These are phyloP conservation scores for Akabosia matsudoensis DNA, from an alignment of 1,140 invertebrate species.

Conservation along the genomic window DNA sequence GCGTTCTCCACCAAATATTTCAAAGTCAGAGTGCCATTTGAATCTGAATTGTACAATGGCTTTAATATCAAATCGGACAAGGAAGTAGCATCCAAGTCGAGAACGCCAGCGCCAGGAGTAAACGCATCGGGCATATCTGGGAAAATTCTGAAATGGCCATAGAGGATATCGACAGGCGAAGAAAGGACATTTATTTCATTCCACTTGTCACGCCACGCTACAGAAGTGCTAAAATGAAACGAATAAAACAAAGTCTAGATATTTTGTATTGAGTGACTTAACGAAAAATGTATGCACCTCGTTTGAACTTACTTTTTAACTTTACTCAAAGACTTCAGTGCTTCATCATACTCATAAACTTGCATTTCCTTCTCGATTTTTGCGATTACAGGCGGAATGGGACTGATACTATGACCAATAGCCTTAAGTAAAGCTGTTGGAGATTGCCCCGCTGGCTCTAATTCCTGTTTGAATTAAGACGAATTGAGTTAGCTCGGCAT, in stretches of 20 bases:
- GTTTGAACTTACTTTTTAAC: conserved; percentile 42
- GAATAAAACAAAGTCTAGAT: conserved; percentile 1
- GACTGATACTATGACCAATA: conserved; percentile 29
- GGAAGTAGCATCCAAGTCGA: conserved; percentile 36
- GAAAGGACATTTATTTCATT: conserved; percentile 42
- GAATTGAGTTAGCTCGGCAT: no score
- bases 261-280: neutral
- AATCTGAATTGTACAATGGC: conserved; percentile 40
- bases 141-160: conserved; percentile 46
- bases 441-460: no score
- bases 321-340: conserved; percentile 41
- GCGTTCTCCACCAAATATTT: conserved; percentile 38
- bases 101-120: conserved; percentile 28
- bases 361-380: conserved; percentile 41
- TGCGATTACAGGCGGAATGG: conserved; percentile 34
- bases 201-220: conserved; percentile 42
- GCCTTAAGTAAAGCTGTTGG: conserved; percentile 29
- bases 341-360: conserved; percentile 43
- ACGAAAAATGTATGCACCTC: no score
- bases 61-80: conserved; percentile 44
- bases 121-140: conserved; percentile 46
- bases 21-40: conserved; percentile 39
- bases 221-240: conserved; percentile 25
- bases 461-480: no score
- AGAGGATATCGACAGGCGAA: conserved; percentile 44